Base-by-base conservation (phyloP, 2,888 invertebrate genomes). In the Megastigmus dorsalis region DNA sequence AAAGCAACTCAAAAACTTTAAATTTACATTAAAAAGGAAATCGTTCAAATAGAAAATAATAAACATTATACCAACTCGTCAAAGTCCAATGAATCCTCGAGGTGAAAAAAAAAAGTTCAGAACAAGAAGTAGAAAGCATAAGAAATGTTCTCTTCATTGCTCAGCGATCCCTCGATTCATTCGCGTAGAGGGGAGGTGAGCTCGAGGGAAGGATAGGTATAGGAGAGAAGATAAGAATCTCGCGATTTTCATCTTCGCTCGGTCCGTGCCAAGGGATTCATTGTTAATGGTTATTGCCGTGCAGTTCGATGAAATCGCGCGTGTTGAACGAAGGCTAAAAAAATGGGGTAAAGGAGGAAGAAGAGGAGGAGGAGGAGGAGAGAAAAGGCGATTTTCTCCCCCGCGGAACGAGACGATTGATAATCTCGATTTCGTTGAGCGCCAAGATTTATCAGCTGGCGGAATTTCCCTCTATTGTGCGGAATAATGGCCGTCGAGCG, bases 261-360 rank as follows among this genome's bases (percentile, higher is more conserved):
- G 38, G 26, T 3, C 54, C 20, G 45, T 55, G 63, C 66, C 68
- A 71, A 36, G 41, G 68, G 57, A 68, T 74, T 50, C 63, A 50
- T 74, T 70, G 69, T 65, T 79, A 76, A 79, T 72, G 74, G 77
- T 79, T 79, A 79, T 79, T 76, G 74, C 76, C 76, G 54, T 13
- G 57, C 41, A 68, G 77, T 71, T 78, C 71, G 70, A 67, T 54
- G 74, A 70, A 77, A 78, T 76, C 74, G 74, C 72, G 59, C 72
- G 74, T 65, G 52, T 62, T 10, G 28, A n/a, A n/a, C 23, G 20
- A 15, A 18, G 36, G n/a, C n/a, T n/a, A n/a, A 66, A 33, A 52
- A 71, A 63, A 63, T 41, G 33, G 4, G 45, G 55, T 48, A 15
- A 18, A 36, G 41, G 20, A n/a, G 9, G 36, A 15, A 26, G 9